phyloP scores from a whole-genome alignment of 2,113 vertebrate genomes.

The Anolis sagrei region DNA sequence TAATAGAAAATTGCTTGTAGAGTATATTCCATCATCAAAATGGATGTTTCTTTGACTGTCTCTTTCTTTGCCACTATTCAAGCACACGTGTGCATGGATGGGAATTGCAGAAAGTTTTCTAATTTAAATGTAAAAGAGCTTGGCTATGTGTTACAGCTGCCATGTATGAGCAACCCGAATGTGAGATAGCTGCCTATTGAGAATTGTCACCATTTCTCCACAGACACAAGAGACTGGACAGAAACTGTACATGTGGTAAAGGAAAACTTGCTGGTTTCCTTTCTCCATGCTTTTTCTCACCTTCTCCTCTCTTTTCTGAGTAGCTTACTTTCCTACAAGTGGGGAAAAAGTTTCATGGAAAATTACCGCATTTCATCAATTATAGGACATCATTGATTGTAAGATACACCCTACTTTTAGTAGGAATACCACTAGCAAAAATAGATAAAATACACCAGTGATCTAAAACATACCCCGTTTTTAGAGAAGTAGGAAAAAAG shows the following conservation, averaged over 20 bases:
- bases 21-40: neutral
- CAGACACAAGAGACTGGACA: neutral
- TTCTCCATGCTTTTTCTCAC: neutral
- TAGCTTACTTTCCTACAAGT: too few species aligned
- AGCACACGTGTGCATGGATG: neutral
- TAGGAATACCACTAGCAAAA: too few species aligned
- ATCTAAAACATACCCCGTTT: too few species aligned
- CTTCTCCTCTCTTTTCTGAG: neutral
- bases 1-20: neutral
- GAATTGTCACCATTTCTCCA: neutral
- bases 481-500: too few species aligned
- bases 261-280: neutral
- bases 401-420: too few species aligned
- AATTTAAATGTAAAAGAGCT: neutral
- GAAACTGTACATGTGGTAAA: neutral
- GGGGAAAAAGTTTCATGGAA: too few species aligned
- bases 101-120: neutral
- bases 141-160: neutral
- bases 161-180: neutral
- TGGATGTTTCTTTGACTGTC: neutral
- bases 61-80: neutral
- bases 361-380: too few species aligned
- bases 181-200: neutral
- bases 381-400: too few species aligned
- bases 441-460: too few species aligned